Evolutionary conservation across 2,797 vertebrate species (phyloP), one percentile per base, ranked within the genome.

Genomic region (Loris lydekkerianus): DNA sequence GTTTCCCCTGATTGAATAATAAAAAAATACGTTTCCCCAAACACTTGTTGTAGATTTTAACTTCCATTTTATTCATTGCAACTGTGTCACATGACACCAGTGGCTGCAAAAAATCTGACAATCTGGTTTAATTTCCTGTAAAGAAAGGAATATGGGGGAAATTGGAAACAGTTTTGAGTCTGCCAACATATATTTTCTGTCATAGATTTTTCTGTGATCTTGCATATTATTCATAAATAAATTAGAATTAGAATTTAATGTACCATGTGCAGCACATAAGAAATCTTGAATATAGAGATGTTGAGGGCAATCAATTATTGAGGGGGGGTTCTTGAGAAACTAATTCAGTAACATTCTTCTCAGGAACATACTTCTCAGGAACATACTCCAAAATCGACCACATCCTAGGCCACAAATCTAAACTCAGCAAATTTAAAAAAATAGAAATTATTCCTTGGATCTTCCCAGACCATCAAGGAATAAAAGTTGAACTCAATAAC

Each of bases 231-330:
- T 93, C 88, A 93, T 61, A 78, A 0, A 49, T 34, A 77, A 90
- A 61, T 78, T 21, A 49, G 4, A 81, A 77, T 67, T 91, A 40
- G 53, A 81, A 94, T 86, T 81, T 86, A 75, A 93, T 70, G 49
- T 31, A 75, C 20, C 18, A 63, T 40, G 9, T 75, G 61, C 69
- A 89, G 3, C 25, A 70, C 25, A 15, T 75, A 76, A 94, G 25
- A 5, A 81, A 73, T 86, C 58, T 78, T 83, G 20, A 88, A n/a
- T 69, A 17, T 60, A 70, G 3, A 34, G 34, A 34, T 34, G 34
- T 34, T 34, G 34, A 34, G 34, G 34, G 34, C 34, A 34, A 34
- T 34, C 34, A 34, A 34, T 34, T 34, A 34, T 34, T 34, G 34
- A 34, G 34, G 34, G 34, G 34, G 34, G 34, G 34, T 34, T 34